These are phyloP conservation scores for Setipinna tenuifilis DNA, from an alignment of 2,797 vertebrate species.

Conservation along the genomic window DNA sequence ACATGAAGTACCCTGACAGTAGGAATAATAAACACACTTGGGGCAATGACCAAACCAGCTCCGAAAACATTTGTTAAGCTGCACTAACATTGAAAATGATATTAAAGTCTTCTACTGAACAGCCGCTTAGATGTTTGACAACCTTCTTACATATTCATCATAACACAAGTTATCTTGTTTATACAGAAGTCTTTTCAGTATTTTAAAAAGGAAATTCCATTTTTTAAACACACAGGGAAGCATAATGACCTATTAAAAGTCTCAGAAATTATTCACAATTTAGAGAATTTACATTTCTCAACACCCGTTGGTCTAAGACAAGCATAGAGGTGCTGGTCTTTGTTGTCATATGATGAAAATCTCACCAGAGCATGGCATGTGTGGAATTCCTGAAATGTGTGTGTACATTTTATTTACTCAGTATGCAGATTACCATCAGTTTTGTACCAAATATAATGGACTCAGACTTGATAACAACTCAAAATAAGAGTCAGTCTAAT, in stretches of 20 bases:
- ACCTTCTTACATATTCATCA: not conserved
- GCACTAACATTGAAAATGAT: not conserved
- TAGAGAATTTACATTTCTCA: not conserved
- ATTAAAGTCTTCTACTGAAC: not conserved
- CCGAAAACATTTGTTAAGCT: conserved; percentile 1
- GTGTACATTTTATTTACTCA: conserved; percentile 49
- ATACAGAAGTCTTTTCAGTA: not conserved
- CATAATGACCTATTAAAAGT: not conserved
- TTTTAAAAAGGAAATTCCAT: not conserved
- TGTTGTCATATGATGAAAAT: not conserved
- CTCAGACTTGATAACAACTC: conserved; percentile 41
- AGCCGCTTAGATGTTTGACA: not conserved
- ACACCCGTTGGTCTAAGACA: not conserved
- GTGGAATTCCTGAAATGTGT: conserved; percentile 47
- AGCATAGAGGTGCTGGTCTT: not conserved
- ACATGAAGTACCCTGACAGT: conserved; percentile 1
- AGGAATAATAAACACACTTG: conserved; percentile 18
- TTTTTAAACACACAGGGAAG: not conserved
- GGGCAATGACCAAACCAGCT: not conserved
- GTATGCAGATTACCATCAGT: conserved; percentile 58
- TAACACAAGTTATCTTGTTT: not conserved
- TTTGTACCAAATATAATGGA: conserved; percentile 56
- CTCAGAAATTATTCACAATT: not conserved
- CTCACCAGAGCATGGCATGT: conserved; percentile 43
- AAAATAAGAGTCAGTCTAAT: not conserved